Percentiles rank a stretch among this genome's conserved stretches.
Conservation (phyloP, 2,113 vertebrate genomes). For the Plectropomus leopardus region DNA sequence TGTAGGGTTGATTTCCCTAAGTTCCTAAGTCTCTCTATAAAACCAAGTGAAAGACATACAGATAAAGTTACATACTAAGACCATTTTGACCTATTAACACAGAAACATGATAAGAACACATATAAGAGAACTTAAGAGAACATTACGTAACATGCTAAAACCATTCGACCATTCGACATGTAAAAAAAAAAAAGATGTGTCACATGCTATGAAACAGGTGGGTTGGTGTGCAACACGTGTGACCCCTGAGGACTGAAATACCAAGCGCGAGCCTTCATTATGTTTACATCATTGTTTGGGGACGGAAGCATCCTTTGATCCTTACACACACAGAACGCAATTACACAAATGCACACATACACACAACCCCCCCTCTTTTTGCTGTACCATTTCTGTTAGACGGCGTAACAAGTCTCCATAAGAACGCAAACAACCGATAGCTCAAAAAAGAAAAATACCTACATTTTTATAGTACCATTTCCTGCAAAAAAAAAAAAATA, state of each 20-base stretch:
- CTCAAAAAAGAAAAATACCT: slow-evolving; percentile 56
- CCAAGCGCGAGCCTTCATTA: slow-evolving; percentile 75
- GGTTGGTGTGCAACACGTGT: slow-evolving; percentile 78
- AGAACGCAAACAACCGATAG: slow-evolving; percentile 43
- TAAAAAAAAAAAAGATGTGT: slow-evolving; percentile 64
- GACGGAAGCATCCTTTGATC: slow-evolving; percentile 68
- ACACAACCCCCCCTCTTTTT: slow-evolving; percentile 38
- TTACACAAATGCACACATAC: slow-evolving; percentile 67
- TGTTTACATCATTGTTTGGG: slow-evolving; percentile 70
- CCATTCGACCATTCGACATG: slow-evolving; percentile 40
- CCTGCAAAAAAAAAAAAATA: slow-evolving; percentile 79
- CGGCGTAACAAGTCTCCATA: slow-evolving; percentile 73
- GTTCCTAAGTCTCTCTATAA: slow-evolving; percentile 60
- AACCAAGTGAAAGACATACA: slow-evolving; percentile 52
- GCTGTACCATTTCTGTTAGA: slow-evolving; percentile 80
- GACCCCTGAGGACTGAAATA: slow-evolving; percentile 83
- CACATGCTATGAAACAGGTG: slow-evolving; percentile 70
- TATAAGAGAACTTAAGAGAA: slow-evolving; percentile 34
- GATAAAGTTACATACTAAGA: slow-evolving; percentile 53
- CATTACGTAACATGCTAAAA: slow-evolving; percentile 56
- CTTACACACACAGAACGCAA: slow-evolving; percentile 57
- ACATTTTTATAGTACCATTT: slow-evolving; percentile 85
- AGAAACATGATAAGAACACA: slow-evolving; percentile 50
- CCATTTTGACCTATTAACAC: slow-evolving; percentile 53
- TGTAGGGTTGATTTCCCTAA: slow-evolving; percentile 46